Evolutionary conservation across 2,888 invertebrate species (phyloP).

Genomic region (Dynastes maya): DNA sequence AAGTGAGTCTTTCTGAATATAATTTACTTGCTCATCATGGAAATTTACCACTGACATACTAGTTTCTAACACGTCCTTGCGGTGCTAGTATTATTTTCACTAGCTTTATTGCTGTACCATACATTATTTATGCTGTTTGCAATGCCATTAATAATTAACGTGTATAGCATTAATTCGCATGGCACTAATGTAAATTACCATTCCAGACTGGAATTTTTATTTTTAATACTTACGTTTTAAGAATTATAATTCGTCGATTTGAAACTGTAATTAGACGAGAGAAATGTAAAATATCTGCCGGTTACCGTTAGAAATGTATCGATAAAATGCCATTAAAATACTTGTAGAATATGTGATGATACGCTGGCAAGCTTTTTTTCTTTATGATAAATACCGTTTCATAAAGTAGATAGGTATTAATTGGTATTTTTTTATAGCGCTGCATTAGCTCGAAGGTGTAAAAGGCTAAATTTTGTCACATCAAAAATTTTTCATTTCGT

Average conservation of each 20-base stretch:
- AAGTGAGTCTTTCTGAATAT: no score
- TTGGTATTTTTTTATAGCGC: slow-evolving; percentile 18
- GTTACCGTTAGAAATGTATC: slow-evolving; percentile 36
- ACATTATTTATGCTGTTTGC: no score
- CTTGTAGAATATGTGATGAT: slow-evolving; percentile 36
- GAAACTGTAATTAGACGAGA: slow-evolving; percentile 34
- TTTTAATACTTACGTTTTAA: slow-evolving; percentile 22
- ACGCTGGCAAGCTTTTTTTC: slow-evolving; percentile 1
- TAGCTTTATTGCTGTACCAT: no score
- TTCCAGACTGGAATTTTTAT: slow-evolving; percentile 30
- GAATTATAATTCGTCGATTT: slow-evolving; percentile 17
- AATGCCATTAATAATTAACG: not conserved
- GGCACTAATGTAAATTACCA: slow-evolving; percentile 23
- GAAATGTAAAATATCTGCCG: slow-evolving; percentile 24
- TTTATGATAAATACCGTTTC: slow-evolving; percentile 4
- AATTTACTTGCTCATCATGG: no score
- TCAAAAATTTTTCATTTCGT: no score
- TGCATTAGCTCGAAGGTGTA: not conserved
- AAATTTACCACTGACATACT: no score
- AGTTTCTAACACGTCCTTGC: no score
- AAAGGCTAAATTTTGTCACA: not conserved
- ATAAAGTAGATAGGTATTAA: slow-evolving; percentile 31
- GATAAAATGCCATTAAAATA: slow-evolving; percentile 34
- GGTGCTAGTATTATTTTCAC: no score
- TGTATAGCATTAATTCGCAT: not conserved